Percentiles rank a stretch among this genome's conserved stretches.
These are phyloP conservation scores for Leptopterna dolabrata DNA, from an alignment of 2,888 invertebrate species.

Conservation along the genomic window DNA sequence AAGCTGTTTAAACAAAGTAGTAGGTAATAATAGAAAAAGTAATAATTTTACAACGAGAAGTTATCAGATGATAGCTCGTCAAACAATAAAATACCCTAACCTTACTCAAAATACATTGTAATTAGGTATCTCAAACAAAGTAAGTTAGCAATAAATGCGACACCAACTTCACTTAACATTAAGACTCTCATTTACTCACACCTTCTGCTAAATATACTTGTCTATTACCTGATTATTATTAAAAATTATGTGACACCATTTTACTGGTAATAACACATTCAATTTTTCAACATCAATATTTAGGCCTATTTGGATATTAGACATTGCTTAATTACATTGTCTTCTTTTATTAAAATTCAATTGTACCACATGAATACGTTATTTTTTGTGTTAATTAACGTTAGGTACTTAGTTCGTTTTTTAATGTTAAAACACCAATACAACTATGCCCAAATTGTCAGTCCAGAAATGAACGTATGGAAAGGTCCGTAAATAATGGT, in stretches of 20 bases:
- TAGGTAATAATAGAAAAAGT: too few relatives aligned
- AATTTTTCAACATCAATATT: slow-evolving; percentile 50
- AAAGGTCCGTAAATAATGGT: neutral
- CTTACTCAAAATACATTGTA: neutral
- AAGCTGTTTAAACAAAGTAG: too few relatives aligned
- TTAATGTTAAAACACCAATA: slow-evolving; percentile 10
- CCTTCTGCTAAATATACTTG: slow-evolving; percentile 5
- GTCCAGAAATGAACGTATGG: neutral
- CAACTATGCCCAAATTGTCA: neutral
- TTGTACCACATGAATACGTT: slow-evolving; percentile 30
- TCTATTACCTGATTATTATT: slow-evolving; percentile 6
- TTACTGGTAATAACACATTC: slow-evolving; percentile 44
- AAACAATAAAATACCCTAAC: neutral
- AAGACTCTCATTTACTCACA: neutral
- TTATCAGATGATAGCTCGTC: neutral
- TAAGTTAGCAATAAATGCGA: neutral
- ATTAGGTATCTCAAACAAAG: neutral
- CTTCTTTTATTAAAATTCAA: slow-evolving; percentile 35
- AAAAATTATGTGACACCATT: slow-evolving; percentile 26
- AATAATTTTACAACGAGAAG: neutral
- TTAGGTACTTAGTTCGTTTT: neutral
- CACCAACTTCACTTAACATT: neutral
- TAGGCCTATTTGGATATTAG: slow-evolving; percentile 56
- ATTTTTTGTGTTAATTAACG: neutral
- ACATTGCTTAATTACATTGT: slow-evolving; percentile 43